A percentile compares a stretch with the other conserved stretches of the same genome.
Conservation (phyloP, 1,140 invertebrate genomes). For the Nasonia giraulti region DNA sequence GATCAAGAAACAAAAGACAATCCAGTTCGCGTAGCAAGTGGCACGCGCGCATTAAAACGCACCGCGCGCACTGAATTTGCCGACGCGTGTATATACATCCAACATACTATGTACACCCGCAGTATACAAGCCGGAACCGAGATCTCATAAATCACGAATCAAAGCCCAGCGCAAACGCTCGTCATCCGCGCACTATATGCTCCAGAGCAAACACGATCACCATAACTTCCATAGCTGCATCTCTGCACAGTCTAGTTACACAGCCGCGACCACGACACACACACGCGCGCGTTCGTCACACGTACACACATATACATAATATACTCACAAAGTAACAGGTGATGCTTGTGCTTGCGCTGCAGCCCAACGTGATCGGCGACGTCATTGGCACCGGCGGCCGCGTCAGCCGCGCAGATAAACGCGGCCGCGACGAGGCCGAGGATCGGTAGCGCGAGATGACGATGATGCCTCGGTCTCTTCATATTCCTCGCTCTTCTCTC, state of each 20-base stretch:
- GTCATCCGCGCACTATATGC: not conserved
- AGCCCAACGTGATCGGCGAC: not conserved
- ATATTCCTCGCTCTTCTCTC: not conserved
- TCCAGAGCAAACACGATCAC: not conserved
- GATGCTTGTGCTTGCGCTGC: conserved; percentile 52
- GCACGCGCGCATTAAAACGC: no score
- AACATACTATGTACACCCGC: no score
- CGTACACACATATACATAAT: not conserved
- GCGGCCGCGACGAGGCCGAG: not conserved
- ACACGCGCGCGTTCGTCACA: not conserved
- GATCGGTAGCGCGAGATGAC: not conserved
- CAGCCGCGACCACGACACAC: not conserved
- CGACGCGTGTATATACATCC: no score
- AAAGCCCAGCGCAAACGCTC: not conserved
- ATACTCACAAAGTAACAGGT: conserved; percentile 54
- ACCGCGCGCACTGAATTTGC: no score
- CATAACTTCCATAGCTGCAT: not conserved
- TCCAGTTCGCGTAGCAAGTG: no score
- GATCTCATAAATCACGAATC: not conserved
- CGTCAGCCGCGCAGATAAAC: not conserved
- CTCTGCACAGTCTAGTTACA: not conserved
- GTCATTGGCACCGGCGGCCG: not conserved
- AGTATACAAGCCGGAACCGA: no score
- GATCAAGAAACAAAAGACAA: no score
- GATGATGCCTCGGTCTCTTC: not conserved